Percentiles rank a stretch among this genome's conserved stretches.
Evolutionary conservation across 2,797 vertebrate species (phyloP).

Genomic region (Tenualosa thibaudeaui): DNA sequence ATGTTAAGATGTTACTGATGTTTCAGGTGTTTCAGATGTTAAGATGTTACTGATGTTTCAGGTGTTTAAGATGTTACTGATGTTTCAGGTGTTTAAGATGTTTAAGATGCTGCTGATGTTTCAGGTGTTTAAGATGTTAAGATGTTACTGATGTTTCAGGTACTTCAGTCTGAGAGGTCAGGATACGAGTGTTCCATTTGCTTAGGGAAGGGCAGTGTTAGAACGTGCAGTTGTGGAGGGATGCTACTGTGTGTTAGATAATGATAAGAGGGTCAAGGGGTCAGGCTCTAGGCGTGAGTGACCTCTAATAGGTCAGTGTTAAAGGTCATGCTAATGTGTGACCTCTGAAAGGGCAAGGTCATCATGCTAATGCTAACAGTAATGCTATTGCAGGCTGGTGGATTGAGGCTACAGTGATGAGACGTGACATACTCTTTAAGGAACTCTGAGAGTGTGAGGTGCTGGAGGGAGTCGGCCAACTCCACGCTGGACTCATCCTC

Average conservation of each 20-base stretch:
- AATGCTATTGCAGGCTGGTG: not conserved
- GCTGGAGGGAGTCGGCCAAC: slow-evolving; percentile 77
- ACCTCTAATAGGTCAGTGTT: not conserved
- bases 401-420: not conserved
- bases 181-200: not conserved
- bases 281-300: not conserved
- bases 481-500: slow-evolving; percentile 76
- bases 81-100: too few relatives aligned
- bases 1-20: too few relatives aligned
- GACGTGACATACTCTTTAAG: slow-evolving; percentile 81
- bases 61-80: too few relatives aligned
- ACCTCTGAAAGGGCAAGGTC: not conserved
- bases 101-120: too few relatives aligned
- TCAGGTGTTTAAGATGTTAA: too few relatives aligned
- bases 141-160: too few relatives aligned
- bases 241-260: not conserved
- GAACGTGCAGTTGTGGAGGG: not conserved
- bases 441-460: slow-evolving; percentile 83
- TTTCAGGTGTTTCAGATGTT: too few relatives aligned
- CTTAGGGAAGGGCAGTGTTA: not conserved
- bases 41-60: too few relatives aligned
- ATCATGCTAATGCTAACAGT: not conserved
- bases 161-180: too few relatives aligned
- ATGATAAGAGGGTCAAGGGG: not conserved
- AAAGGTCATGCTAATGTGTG: not conserved